Conservation (phyloP, 2,797 vertebrate genomes). For the Megaceryle alcyon region DNA sequence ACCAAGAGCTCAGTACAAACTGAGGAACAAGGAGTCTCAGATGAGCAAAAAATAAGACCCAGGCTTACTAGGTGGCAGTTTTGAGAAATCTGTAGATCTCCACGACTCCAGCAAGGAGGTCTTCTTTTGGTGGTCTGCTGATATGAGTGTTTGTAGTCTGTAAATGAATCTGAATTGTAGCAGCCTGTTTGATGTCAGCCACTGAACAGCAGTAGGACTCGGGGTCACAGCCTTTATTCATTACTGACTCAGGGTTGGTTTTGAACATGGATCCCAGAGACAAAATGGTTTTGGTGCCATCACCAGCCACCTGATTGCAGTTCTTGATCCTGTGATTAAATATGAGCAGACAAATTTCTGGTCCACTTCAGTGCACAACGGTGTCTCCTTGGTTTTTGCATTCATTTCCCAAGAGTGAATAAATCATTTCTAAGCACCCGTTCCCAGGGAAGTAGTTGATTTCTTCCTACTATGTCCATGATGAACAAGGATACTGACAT, state of each 20-base stretch:
- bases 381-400: slow-evolving; percentile 57
- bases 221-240: background rate
- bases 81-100: background rate
- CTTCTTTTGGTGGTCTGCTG: background rate
- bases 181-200: background rate
- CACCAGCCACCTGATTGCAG: background rate
- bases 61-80: background rate
- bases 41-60: background rate
- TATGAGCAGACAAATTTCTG: slow-evolving; percentile 39
- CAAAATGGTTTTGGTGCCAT: background rate
- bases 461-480: slow-evolving; percentile 61
- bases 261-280: background rate
- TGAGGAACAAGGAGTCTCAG: background rate
- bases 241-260: background rate
- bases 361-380: slow-evolving; percentile 36
- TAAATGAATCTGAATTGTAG: background rate
- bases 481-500: slow-evolving; percentile 65
- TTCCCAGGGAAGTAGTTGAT: slow-evolving; percentile 69
- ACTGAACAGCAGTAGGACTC: background rate
- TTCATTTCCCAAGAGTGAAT: slow-evolving; percentile 59
- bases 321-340: slow-evolving; percentile 41
- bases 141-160: background rate
- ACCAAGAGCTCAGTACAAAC: background rate
- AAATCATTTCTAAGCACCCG: slow-evolving; percentile 51
- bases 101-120: background rate